These are phyloP conservation scores for Bombycilla garrulus DNA, from an alignment of 2,113 vertebrate species.

Conservation along the genomic window DNA sequence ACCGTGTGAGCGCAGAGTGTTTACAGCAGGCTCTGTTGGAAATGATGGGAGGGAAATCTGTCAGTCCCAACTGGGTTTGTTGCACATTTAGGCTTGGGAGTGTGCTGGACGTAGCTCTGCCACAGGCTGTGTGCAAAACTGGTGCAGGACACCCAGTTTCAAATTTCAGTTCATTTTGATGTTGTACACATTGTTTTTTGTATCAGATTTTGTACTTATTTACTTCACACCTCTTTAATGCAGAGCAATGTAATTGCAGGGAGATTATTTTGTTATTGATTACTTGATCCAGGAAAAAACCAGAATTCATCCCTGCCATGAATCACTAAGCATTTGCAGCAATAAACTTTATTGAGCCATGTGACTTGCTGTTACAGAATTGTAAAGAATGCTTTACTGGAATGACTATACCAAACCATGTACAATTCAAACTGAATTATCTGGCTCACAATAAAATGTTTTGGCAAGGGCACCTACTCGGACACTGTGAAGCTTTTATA, in stretches of 20 bases:
- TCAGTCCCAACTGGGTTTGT: not conserved
- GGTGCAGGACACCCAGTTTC: not conserved
- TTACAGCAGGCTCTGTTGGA: not conserved
- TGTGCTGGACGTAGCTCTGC: not conserved
- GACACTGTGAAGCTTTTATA: constrained; percentile 41
- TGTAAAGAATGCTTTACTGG: constrained; percentile 60
- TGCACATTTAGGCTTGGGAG: not conserved
- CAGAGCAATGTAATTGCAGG: constrained; percentile 34
- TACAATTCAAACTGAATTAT: constrained; percentile 54
- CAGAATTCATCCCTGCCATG: constrained; percentile 48
- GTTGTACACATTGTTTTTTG: not conserved
- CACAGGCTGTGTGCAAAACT: not conserved
- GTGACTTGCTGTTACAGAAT: constrained; percentile 60
- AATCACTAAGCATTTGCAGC: constrained; percentile 56
- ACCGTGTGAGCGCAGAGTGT: not conserved
- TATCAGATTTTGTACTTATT: constrained; percentile 40
- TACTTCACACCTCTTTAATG: constrained; percentile 44
- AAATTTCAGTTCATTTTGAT: not conserved
- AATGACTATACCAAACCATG: constrained; percentile 35
- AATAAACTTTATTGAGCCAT: constrained; percentile 50
- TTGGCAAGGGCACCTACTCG: constrained; percentile 39
- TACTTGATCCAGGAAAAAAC: constrained; percentile 43
- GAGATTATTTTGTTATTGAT: constrained; percentile 66
- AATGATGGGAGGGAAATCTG: not conserved
- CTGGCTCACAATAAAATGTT: constrained; percentile 52